Conservation (phyloP, 2,113 vertebrate genomes). For the Burhinus bistriatus region DNA sequence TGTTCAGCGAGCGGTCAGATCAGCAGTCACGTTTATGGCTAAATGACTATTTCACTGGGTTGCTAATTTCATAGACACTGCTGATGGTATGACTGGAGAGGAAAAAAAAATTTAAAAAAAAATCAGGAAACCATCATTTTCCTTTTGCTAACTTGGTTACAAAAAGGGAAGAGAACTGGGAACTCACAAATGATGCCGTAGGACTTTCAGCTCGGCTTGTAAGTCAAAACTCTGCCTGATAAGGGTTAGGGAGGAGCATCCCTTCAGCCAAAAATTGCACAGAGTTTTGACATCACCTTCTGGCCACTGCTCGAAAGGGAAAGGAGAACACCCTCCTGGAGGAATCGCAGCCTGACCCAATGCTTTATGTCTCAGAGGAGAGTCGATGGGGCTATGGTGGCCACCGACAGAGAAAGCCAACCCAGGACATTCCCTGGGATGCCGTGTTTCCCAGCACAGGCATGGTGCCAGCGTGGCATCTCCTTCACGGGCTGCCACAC, state of each 20-base stretch:
- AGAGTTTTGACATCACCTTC: not conserved
- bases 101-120: not conserved
- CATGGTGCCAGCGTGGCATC: not conserved
- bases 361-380: not conserved
- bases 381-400: rapidly evolving
- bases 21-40: not conserved
- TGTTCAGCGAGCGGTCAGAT: not conserved
- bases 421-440: too few species aligned
- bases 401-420: not conserved
- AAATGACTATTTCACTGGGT: rapidly evolving
- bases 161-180: not conserved
- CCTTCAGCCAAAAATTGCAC: not conserved
- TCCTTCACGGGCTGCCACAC: not conserved
- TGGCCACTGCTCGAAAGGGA: not conserved
- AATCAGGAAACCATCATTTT: not conserved
- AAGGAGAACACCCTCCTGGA: not conserved
- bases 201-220: not conserved
- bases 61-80: not conserved
- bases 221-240: not conserved
- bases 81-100: rapidly evolving
- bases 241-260: not conserved
- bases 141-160: not conserved
- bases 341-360: not conserved
- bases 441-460: rapidly evolving
- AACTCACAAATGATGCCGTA: not conserved